phyloP scores from a whole-genome alignment of 1,140 invertebrate genomes.

The Forficula auricularia region DNA sequence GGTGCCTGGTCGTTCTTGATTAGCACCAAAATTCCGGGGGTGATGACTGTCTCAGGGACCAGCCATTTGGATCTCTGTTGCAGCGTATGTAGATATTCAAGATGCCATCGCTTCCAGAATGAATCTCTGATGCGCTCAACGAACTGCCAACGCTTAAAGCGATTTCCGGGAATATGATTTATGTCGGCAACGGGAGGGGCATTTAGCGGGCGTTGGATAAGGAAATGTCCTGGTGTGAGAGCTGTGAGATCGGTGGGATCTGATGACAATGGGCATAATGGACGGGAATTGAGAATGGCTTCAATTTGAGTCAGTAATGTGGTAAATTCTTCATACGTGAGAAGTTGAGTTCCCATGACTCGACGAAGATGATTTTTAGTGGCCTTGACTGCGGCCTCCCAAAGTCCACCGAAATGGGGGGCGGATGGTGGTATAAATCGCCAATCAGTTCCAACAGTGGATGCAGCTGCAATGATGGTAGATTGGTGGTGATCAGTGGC shows the following conservation, averaged over 20 bases:
- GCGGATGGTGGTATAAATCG: slow-evolving; percentile 15
- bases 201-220: slow-evolving; percentile 10
- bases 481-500: too few relatives aligned
- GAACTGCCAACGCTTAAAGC: too few relatives aligned
- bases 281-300: slow-evolving; percentile 17
- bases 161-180: too few relatives aligned
- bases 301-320: slow-evolving; percentile 14
- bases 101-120: slow-evolving; percentile 1
- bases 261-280: slow-evolving; percentile 11
- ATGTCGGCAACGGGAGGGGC: too few relatives aligned
- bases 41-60: too few relatives aligned
- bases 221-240: slow-evolving; percentile 18
- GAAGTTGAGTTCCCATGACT: slow-evolving; percentile 12
- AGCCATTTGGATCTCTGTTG: too few relatives aligned
- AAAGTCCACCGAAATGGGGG: slow-evolving; percentile 22
- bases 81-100: too few relatives aligned
- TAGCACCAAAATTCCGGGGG: too few relatives aligned
- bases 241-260: slow-evolving; percentile 10
- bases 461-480: too few relatives aligned
- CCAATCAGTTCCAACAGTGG: slow-evolving; percentile 8
- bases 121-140: background rate
- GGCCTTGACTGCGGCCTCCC: slow-evolving; percentile 22
- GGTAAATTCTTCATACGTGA: slow-evolving; percentile 19
- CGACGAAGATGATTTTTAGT: slow-evolving; percentile 19
- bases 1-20: too few relatives aligned